phyloP scores from a whole-genome alignment of 2,113 vertebrate species.

The Patagioenas fasciata region DNA sequence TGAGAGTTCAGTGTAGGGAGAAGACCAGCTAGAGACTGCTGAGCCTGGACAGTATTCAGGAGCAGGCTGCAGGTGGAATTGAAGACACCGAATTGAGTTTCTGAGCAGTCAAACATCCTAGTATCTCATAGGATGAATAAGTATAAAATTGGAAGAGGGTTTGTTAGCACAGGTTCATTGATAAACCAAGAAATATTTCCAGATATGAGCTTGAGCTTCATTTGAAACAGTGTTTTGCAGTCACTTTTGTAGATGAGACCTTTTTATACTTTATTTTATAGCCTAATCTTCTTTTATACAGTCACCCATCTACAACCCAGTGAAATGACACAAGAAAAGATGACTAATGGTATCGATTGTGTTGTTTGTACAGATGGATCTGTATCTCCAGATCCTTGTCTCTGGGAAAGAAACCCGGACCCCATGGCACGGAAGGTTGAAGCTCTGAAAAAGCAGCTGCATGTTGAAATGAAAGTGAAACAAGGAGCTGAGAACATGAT shows the following conservation, averaged over 20 bases:
- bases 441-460: constrained; percentile 90
- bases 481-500: constrained; percentile 97
- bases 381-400: constrained; percentile 73
- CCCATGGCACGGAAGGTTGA: constrained; percentile 76
- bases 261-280: not conserved
- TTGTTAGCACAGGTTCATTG: not conserved
- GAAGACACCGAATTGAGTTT: not conserved
- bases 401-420: constrained; percentile 78
- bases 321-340: not conserved
- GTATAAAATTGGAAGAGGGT: not conserved
- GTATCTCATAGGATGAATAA: not conserved
- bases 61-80: not conserved
- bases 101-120: not conserved
- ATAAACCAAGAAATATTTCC: not conserved
- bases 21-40: not conserved
- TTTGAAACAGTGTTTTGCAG: not conserved
- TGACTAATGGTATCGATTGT: not conserved
- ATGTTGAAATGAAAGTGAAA: constrained; percentile 93
- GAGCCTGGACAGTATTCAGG: not conserved
- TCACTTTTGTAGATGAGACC: not conserved
- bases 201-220: not conserved
- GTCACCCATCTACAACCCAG: not conserved
- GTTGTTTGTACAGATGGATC: constrained; percentile 48
- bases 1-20: not conserved
- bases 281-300: not conserved